Evolutionary conservation across 64 coral and sea anemone genomes (phyloP).

Genomic region (Actinia equina): DNA sequence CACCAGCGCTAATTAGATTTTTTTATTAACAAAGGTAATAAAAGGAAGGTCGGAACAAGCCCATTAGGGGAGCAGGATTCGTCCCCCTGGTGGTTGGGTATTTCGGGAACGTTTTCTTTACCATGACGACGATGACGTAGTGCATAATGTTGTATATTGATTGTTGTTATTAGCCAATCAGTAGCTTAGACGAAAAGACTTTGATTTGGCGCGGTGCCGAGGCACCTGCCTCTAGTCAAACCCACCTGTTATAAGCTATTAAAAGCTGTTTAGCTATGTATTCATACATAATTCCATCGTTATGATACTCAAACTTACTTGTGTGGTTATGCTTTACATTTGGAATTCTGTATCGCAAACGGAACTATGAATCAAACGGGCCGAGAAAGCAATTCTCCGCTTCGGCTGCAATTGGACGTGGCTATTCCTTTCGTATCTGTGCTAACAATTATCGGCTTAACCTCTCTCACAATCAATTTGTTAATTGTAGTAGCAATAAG

Average conservation of each 20-base stretch:
- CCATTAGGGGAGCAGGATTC: too few relatives aligned
- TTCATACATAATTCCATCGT: neutral
- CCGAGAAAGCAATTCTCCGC: conserved; percentile 4
- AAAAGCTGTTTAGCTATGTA: neutral
- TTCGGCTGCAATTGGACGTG: conserved; percentile 39
- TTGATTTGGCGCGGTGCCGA: conserved; percentile 31
- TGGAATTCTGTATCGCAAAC: neutral
- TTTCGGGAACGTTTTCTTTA: neutral
- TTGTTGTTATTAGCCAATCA: neutral
- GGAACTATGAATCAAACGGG: neutral
- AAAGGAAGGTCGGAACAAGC: conserved; percentile 8
- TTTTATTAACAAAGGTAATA: neutral
- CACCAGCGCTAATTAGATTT: neutral
- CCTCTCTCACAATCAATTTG: conserved; percentile 65
- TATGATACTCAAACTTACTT: neutral
- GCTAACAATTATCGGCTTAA: conserved; percentile 63
- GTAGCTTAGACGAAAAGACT: neutral
- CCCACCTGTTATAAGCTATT: conserved; percentile 8
- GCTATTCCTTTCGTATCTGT: conserved; percentile 78
- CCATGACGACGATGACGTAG: neutral
- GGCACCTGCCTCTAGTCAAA: neutral
- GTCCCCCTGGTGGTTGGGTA: neutral
- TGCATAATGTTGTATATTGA: neutral
- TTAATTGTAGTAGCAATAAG: conserved; percentile 52
- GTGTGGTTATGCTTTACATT: neutral